Evolutionary conservation across 1,140 invertebrate species (phyloP), one percentile per base, ranked within the genome.

Genomic region (Pseudobourletiella spinata): DNA sequence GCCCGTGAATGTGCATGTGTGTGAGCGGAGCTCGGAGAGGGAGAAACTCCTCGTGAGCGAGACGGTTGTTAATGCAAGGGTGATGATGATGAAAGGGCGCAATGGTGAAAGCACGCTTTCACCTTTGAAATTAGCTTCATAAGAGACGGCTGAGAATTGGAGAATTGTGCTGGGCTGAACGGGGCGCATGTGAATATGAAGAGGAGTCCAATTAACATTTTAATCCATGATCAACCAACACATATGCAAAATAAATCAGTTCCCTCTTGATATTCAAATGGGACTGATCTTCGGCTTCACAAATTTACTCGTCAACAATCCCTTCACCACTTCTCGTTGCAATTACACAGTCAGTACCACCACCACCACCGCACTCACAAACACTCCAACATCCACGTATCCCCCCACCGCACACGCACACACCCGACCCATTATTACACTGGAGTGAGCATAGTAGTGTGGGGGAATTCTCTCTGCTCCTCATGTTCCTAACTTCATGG

Each of bases 121-220:
- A 58, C 61, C 61, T 63, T 52, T 42, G 46, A 63, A 63, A 63
- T 63, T 63, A 55, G 56, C 46, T 55, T 63, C 42, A 56, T 61
- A 55, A 61, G 52, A 25, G 59, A 55, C 25, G 28, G 18, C 46
- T 8, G 46, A 4, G 46, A 8, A 8, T 6, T 48, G 16, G 15
- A 16, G 22, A 18, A 18, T 16, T 48, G 46, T 42, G 46, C 22
- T 24, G 15, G 46, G 16, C 22, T 8, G 46, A 18, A 18, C 18
- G 22, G 8, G 57, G 43, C 26, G 54, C 55, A 57, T 58, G 46
- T 63, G 61, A 42, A 58, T 51, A 58, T 52, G 30, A 58, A 58
- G 56, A 63, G 61, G 46, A 58, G 46, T 46, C 61, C 61, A 63
- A 63, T 63, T 63, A 63, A 63, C 61, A 63, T 63, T 63, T 58